Evolutionary conservation across 2,888 invertebrate genomes (phyloP), one percentile per base, ranked within the genome.

Genomic region (Lithophane ornitopus): DNA sequence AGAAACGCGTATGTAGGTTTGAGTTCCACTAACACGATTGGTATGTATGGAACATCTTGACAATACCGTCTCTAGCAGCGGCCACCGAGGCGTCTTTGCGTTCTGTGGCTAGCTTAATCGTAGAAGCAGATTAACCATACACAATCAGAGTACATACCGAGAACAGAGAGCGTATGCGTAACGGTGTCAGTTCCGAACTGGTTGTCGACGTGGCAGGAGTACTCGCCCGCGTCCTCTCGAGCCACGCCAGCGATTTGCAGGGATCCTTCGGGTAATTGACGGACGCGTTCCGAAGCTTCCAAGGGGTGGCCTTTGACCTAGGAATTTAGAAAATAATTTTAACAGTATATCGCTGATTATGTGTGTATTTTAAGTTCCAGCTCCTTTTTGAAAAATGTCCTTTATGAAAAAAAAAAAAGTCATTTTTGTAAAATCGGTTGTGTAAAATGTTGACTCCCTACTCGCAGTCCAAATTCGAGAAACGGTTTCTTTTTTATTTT

Each of bases 171-270:
- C 75, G 98, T 98, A 94, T 99, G 99, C 0, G 98, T 98, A 70
- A 99, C 98, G 26, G 98, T 98, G 91, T 99, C 99, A 87, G 98
- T 98, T 69, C 99, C 99, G 93, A 98, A 98, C 41, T 98, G 98
- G 94, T 99, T 99, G 92, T 99, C 98, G 28, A 99, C 99, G 89
- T 98, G 98, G 94, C 99, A 99, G 0, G 99, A 98, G 93, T 99
- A 99, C 94, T 99, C 99, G 73, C 99, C 99, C 73, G 99, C 98
- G 95, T 99, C 99, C 81, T 98, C 98, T 49, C 99, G 97, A 67
- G 98, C 98, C 0, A 99, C 98, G 85, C 98, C 98, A 78, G 98
- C 98, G 80, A 99, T 98, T 89, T 98, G 97, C n/a, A 99, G 96
- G 0, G 99, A 98, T 41, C 99, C 99, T 94, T 99, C 99, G 26